Base-by-base conservation (phyloP, 2,888 invertebrate species). In the Magallana nippona region DNA sequence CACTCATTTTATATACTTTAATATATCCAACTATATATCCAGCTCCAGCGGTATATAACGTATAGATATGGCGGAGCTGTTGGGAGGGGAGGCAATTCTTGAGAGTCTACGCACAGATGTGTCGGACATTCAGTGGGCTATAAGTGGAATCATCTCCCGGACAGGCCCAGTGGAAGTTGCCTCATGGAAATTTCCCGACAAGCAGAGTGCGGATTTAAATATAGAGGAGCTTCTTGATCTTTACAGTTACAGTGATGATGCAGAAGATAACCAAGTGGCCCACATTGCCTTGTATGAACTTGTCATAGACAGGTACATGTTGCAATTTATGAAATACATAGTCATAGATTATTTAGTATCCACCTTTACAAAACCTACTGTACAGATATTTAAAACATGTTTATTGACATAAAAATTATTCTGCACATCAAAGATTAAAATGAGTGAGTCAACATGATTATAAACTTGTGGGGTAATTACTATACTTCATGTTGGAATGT, bases 111-210 rank as follows among this genome's bases (percentile, higher is more conserved):
- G 90, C 81, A 91, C 86, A 79, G 94, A 94, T 90, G 92, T 94
- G 1, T 85, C 88, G n/a, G 94, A 94, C 86, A 86, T 94, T 1
- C 94, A 94, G 85, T 87, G 88, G 83, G 90, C 92, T 27, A 88
- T 94, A 22, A 83, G 87, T 55, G 94, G 94, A 82, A 86, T 89
- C 57, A 88, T 94, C 8, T 92, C 92, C 10, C 87, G 93, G 55
- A 87, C 90, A 55, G 94, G 94, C 8, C 93, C 93, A 1, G 89
- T 94, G 2, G 85, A 87, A 17, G 89, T 86, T 63, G 90, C 92
- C n/a, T 94, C 94, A n/a, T 94, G 94, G 94, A 94, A 94, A 83
- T 94, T 93, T 85, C 94, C 94, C 1, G 94, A 94, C 87, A 93
- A 94, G 83, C 83, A 87, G 44, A 92, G 94, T 1, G 86, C 88